Evolutionary conservation across 1,140 invertebrate genomes (phyloP), one percentile per base, ranked within the genome.

Genomic region (Zaprionus lachaisei): DNA sequence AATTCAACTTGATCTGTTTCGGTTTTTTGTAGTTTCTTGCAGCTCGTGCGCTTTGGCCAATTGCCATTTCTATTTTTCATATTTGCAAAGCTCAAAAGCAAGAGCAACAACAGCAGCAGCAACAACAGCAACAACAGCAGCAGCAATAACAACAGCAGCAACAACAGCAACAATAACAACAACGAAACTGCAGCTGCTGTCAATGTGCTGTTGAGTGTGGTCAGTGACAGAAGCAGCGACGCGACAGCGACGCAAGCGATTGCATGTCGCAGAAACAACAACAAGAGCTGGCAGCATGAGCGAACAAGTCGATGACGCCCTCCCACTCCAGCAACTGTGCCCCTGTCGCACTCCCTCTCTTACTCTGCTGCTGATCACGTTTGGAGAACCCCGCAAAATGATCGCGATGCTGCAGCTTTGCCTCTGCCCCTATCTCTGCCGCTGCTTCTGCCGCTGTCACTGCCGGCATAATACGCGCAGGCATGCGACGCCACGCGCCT

Each of bases 201-300:
- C 77, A 63, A 87, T 80, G 70, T 54, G 78, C 37, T 34, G 76
- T 89, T 89, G 84, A 79, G 62, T 81, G 72, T 90, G 84, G 84
- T 89, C 85, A 89, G 85, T 90, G 76, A 74, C 70, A 81, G 54
- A 31, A 54, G 47, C 69, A 60, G 44, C 64, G 34, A 7, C 60
- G 51, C 62, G 51, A 56, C 72, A 66, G 58, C 76, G 65, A 55
- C 49, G 9, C 49, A 22, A 26, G n/a, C 51, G 34, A 58, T 56
- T 68, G 69, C 60, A 72, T 57, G 51, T 49, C 17, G 5, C 54
- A 17, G 31, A 55, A 44, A 78, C 60, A 66, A 61, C 64, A 65
- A 55, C 31, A 17, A 55, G 12, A 51, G 47, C 47, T 24, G 22
- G 9, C 47, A 22, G 47, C 47, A 51, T 51, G 9, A n/a, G 31